Conservation (phyloP, 2,888 invertebrate genomes). For the Drosophila tanythrix region DNA sequence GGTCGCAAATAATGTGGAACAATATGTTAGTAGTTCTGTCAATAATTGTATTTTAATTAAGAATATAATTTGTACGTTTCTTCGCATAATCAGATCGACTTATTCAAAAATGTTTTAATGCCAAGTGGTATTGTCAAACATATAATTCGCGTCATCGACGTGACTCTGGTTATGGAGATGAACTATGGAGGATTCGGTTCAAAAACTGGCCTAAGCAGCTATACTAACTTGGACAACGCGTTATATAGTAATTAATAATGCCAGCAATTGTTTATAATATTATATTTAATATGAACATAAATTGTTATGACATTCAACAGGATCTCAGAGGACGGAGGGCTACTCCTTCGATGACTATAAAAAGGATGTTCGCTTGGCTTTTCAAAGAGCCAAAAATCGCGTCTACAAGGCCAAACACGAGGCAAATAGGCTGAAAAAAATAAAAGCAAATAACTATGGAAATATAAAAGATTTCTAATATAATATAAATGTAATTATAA, state of each 20-base stretch:
- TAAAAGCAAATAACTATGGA: not conserved
- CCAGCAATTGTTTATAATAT: not conserved
- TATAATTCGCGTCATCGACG: constrained; percentile 40
- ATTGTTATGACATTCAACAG: not conserved
- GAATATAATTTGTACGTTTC: not conserved
- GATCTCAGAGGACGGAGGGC: not conserved
- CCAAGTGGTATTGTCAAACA: constrained; percentile 44
- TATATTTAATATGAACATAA: not conserved
- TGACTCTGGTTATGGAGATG: constrained; percentile 43
- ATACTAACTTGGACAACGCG: constrained; percentile 8
- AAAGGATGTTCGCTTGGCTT: constrained; percentile 8
- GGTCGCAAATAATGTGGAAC: constrained; percentile 34
- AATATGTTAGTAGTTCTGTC: constrained; percentile 39
- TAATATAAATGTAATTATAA: not conserved
- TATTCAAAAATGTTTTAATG: constrained; percentile 33
- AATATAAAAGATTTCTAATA: not conserved
- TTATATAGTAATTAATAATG: constrained; percentile 4
- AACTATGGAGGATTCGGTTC: constrained; percentile 40
- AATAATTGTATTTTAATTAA: not conserved
- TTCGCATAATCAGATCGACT: constrained; percentile 25
- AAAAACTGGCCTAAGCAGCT: constrained; percentile 40
- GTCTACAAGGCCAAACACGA: constrained; percentile 12
- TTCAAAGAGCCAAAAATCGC: constrained; percentile 9
- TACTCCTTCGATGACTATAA: constrained; percentile 8
- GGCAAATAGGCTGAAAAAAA: constrained; percentile 5